Evolutionary conservation across 1,140 invertebrate genomes (phyloP).

Genomic region (Adelges cooleyi): DNA sequence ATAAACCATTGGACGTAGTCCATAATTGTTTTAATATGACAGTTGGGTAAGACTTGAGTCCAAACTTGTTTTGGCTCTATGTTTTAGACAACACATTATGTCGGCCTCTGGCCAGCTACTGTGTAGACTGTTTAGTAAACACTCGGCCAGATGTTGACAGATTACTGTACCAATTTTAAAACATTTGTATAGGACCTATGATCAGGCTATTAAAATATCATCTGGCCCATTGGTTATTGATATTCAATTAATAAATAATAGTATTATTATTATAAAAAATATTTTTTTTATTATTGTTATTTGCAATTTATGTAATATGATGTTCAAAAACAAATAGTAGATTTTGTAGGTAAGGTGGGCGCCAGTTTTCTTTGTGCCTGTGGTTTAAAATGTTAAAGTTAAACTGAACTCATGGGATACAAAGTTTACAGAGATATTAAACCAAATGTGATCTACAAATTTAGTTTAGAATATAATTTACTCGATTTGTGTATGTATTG

Average conservation of each 20-base stretch:
- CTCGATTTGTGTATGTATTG: no score
- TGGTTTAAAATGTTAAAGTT: neutral
- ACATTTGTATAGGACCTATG: no score
- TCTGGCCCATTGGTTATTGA: no score
- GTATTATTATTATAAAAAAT: no score
- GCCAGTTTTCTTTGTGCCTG: no score
- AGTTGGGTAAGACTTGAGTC: neutral
- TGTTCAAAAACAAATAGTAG: no score
- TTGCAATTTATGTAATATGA: no score
- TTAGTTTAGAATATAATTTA: neutral
- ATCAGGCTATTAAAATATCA: no score
- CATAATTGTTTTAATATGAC: neutral
- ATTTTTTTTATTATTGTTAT: no score
- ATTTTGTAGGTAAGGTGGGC: no score
- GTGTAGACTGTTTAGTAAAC: neutral
- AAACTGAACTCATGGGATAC: neutral
- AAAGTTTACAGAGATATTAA: conserved; percentile 1
- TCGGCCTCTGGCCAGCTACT: neutral
- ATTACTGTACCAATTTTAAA: no score
- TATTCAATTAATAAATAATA: no score
- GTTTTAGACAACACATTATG: neutral
- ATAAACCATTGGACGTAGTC: neutral
- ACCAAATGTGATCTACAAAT: neutral
- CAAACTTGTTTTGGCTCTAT: neutral
- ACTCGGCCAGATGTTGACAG: neutral